phyloP scores from a whole-genome alignment of 1,140 invertebrate species.

The Eurytemora carolleeae region DNA sequence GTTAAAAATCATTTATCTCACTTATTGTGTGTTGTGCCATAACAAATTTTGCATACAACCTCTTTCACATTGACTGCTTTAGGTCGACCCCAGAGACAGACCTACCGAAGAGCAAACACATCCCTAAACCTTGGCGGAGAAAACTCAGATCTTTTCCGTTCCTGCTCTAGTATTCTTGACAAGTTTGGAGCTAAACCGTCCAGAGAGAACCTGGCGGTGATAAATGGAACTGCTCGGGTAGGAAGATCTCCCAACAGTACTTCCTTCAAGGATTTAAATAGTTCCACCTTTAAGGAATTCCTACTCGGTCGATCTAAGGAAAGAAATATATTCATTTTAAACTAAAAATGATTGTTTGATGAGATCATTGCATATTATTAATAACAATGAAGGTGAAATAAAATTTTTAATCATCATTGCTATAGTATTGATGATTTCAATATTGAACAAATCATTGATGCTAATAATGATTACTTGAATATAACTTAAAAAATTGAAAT shows the following conservation, averaged over 20 bases:
- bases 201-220: not conserved
- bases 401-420: not conserved
- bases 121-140: too few relatives aligned
- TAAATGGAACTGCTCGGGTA: not conserved
- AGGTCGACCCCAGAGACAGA: too few relatives aligned
- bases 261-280: not conserved
- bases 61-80: too few relatives aligned
- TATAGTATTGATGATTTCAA: not conserved
- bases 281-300: not conserved
- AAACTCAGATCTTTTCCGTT: not conserved
- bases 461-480: too few relatives aligned
- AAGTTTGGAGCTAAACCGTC: not conserved
- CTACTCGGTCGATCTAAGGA: not conserved
- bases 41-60: too few relatives aligned
- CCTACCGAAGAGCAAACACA: too few relatives aligned
- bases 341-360: not conserved
- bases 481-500: not conserved
- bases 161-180: not conserved
- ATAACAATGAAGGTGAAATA: not conserved
- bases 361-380: not conserved
- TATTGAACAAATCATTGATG: too few relatives aligned
- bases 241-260: not conserved
- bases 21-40: too few relatives aligned
- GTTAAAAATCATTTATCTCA: too few relatives aligned
- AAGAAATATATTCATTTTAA: not conserved